Percentiles rank a stretch among this genome's conserved stretches.
Evolutionary conservation across 2,797 vertebrate genomes (phyloP).

Genomic region (Enteromius afrohamiltoni): DNA sequence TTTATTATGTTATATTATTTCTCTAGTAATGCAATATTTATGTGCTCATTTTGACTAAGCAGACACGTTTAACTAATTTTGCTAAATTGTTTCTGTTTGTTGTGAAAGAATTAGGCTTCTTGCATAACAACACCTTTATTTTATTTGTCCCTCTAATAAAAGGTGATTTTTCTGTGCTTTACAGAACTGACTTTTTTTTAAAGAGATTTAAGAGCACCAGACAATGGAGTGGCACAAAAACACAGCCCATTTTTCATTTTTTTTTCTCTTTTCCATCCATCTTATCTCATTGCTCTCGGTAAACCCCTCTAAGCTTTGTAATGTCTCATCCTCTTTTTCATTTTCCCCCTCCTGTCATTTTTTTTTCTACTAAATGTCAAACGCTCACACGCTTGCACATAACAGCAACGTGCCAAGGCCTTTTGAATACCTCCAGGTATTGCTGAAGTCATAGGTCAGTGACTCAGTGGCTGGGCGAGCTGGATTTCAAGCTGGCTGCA

Average conservation of each 20-base stretch:
- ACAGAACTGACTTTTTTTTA: conserved; percentile 22
- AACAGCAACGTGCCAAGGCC: conserved; percentile 66
- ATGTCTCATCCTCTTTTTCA: conserved; percentile 13
- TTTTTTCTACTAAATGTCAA: conserved; percentile 52
- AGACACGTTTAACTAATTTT: neutral
- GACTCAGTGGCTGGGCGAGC: conserved; percentile 70
- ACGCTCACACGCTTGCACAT: conserved; percentile 53
- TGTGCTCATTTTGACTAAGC: neutral
- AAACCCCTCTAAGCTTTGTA: conserved; percentile 30
- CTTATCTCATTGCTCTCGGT: conserved; percentile 34
- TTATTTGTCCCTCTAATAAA: neutral
- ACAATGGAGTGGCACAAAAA: conserved; percentile 17
- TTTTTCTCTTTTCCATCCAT: neutral
- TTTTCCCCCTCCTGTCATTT: conserved; percentile 4
- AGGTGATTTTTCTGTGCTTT: neutral
- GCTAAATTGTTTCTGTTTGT: neutral
- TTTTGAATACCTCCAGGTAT: conserved; percentile 74
- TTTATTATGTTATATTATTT: neutral
- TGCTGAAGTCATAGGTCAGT: conserved; percentile 76
- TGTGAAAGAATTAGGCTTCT: neutral
- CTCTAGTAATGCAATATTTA: neutral
- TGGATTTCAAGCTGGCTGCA: conserved; percentile 69
- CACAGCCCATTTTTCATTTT: conserved; percentile 35
- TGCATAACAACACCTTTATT: neutral
- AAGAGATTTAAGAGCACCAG: conserved; percentile 14